Base-by-base conservation (phyloP, 2,113 vertebrate genomes). In the Madoqua kirkii region DNA sequence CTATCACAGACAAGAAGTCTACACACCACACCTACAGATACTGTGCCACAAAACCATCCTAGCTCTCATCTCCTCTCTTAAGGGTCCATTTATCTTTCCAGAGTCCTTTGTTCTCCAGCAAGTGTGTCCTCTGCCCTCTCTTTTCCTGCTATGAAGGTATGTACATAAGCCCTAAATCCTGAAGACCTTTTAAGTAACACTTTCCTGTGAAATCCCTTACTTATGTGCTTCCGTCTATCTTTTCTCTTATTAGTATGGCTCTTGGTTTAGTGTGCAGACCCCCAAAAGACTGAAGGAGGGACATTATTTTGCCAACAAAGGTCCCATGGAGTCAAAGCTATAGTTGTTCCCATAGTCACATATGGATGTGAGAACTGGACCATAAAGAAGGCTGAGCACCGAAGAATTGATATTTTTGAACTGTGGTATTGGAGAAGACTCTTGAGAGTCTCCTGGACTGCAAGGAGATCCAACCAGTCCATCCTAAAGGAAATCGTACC, bases 31-130 rank as follows among this genome's bases (percentile, higher is more conserved):
- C 78, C n/a, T 31, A 19, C 6, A 29, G 36, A 45, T 5, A 7
- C 12, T 0, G 3, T 0, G 6, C 13, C 17, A 12, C 45, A 55
- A 25, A 16, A 17, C 84, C 11, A n/a, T 11, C n/a, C 0, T 6
- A 1, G 23, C 31, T 31, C 71, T 71, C 45, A 21, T 1, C 19
- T 36, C 2, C 45, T 19, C 96, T 45, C 57, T 23, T 15, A 54
- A 57, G 25, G 54, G 45, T 21, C 36, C 33, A 6, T 0, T 50
- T 3, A 40, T 17, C 76, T 43, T 74, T 23, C 82, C 48, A 6
- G 23, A 76, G 31, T 76, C 36, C 4, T 12, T 11, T 82, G 82
- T 83, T 40, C 82, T 36, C 64, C 76, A 19, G 6, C 3, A 36
- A 14, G 12, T 4, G 4, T 17, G 4, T 21, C 33, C 55, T 31